Evolutionary conservation across 2,797 vertebrate genomes (phyloP), one percentile per base, ranked within the genome.

Genomic region (Acipenser ruthenus): DNA sequence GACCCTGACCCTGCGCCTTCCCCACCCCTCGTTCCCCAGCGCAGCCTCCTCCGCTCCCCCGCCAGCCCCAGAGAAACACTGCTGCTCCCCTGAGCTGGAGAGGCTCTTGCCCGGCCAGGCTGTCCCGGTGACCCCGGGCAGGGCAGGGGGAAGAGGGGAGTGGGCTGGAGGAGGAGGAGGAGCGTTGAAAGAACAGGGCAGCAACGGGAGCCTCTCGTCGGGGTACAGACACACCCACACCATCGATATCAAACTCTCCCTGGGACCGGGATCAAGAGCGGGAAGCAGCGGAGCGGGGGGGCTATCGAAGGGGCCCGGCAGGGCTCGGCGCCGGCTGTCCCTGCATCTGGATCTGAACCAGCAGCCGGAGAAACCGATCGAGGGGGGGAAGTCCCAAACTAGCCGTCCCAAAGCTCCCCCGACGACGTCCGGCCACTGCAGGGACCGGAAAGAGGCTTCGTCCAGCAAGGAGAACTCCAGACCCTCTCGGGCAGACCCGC

Each of bases 201-300:
- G 1, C 62, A 67, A 4, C 65, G 65, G 8, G 58, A 37, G 62
- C 65, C 23, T 37, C 23, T 23, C 23, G 23, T 4, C 23, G 8
- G 61, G 64, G 10, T 53, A 87, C 59, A 88, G 86, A 65, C 89
- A 91, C 74, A 89, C 89, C 0, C 89, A 92, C 73, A 85, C 81
- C 68, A 82, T 91, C 73, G 88, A 90, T 78, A 90, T 91, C 74
- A 88, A 83, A 77, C 71, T 92, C 65, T 83, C 87, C 1, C 69
- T 90, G 64, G 88, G 92, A 74, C 87, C 84, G 72, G 6, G 7
- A 7, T 4, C 68, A 12, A 7, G 37, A 55, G 2, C 50, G 1
- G 82, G 73, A 7, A 68, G 76, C 53, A 72, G 77, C 37, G 77
- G 74, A 68, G 77, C 71, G 50, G 51, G 62, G 37, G 63, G 73